phyloP scores from a whole-genome alignment of 2,797 vertebrate species.

The Mormyrops attenuatus region DNA sequence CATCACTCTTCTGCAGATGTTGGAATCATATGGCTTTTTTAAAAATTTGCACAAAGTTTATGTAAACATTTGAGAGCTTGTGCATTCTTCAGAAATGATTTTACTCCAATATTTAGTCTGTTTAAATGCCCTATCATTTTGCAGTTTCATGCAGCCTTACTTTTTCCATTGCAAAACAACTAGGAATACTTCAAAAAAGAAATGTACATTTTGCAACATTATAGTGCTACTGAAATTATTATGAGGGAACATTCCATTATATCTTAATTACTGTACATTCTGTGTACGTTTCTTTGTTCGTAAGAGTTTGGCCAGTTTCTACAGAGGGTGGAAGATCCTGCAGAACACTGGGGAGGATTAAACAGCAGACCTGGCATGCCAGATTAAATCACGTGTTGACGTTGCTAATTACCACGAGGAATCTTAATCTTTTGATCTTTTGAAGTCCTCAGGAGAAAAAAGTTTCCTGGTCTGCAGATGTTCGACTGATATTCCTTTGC shows the following conservation, averaged over 20 bases:
- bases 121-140: neutral
- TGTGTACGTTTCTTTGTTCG: neutral
- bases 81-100: neutral
- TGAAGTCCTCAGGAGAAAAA: neutral
- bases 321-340: neutral
- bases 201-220: neutral
- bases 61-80: neutral
- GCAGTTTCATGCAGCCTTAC: neutral
- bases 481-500: neutral
- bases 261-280: neutral
- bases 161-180: neutral
- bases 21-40: neutral
- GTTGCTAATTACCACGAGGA: neutral
- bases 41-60: conserved; percentile 1
- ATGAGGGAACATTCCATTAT: neutral
- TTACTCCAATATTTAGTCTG: neutral
- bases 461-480: neutral
- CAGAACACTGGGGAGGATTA: neutral
- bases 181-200: neutral
- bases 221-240: neutral
- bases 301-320: neutral
- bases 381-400: conserved; percentile 11
- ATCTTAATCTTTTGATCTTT: conserved; percentile 10
- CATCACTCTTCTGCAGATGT: conserved; percentile 29
- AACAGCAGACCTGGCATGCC: neutral